Evolutionary conservation across 2,113 vertebrate species (phyloP), one percentile per base, ranked within the genome.

Genomic region (Nerophis ophidion): DNA sequence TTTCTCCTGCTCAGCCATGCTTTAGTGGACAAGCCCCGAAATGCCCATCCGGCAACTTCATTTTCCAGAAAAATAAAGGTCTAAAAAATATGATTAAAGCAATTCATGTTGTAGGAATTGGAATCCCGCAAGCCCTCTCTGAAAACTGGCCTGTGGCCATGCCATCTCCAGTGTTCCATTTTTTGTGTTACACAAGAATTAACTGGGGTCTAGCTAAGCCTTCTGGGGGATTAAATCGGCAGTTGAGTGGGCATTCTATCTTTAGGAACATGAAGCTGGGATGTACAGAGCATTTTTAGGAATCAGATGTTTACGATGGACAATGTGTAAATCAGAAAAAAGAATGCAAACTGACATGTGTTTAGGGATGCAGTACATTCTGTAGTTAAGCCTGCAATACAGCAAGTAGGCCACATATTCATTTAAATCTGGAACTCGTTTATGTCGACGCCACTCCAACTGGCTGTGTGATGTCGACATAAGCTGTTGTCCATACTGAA

Each of bases 151-250:
- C 52, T 16, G 52, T 40, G n/a, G 8, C 52, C 52, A 38, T 35
- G 36, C 35, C 52, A 38, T 54, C 15, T 38, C 52, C 15, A 16
- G 33, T 16, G 52, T 15, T 54, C 34, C 52, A 54, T 35, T 55
- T 26, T 55, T 55, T 55, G 52, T 16, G 52, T 16, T 14, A 15
- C 52, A 38, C 34, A 55, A 38, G 52, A 55, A 38, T 55, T 55
- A 55, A 54, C 35, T 38, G 35, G 8, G 35, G 52, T 16, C 34
- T 38, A 54, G 52, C 26, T 54, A 16, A 36, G 52, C 52, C 35
- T 55, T 55, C 52, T 16, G 35, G 52, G 8, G 52, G 52, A 54
- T 54, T 54, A 54, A 54, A 38, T 38, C 9, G 34, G 35, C 52
- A 38, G 34, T 38, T 15, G 35, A 38, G 52, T 11, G 52, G 35